Conservation (phyloP, 2,113 vertebrate species). For the Ammodramus savannarum region DNA sequence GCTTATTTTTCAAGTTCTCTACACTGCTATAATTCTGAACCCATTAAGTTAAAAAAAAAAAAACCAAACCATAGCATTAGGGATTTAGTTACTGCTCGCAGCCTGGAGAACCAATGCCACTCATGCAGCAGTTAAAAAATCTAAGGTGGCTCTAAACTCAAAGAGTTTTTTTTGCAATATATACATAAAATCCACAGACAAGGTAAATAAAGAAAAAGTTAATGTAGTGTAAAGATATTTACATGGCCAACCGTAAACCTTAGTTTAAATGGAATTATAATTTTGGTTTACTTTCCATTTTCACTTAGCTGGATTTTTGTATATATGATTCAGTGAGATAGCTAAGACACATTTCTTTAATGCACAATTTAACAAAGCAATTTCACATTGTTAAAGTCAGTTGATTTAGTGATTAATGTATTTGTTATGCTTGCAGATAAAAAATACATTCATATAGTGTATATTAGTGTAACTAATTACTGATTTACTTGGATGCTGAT, state of each 20-base stretch:
- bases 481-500: not conserved
- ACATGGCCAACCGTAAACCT: not conserved
- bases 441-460: not conserved
- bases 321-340: not conserved
- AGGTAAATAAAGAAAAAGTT: not conserved
- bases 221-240: not conserved
- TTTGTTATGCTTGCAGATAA: not conserved
- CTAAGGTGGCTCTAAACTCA: not conserved
- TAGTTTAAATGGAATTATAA: not conserved
- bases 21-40: not conserved
- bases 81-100: not conserved
- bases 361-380: not conserved
- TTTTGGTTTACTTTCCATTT: not conserved
- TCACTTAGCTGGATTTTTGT: not conserved
- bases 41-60: not conserved
- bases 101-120: not conserved
- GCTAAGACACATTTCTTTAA: not conserved
- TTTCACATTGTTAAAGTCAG: not conserved
- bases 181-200: not conserved
- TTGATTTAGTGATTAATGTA: not conserved
- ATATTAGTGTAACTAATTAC: not conserved
- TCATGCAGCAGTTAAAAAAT: not conserved
- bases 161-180: not conserved
- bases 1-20: not conserved
- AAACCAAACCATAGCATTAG: not conserved